Percentiles rank a stretch among this genome's conserved stretches.
These are phyloP conservation scores for Acomys russatus DNA, from an alignment of 2,797 vertebrate species.

Conservation along the genomic window DNA sequence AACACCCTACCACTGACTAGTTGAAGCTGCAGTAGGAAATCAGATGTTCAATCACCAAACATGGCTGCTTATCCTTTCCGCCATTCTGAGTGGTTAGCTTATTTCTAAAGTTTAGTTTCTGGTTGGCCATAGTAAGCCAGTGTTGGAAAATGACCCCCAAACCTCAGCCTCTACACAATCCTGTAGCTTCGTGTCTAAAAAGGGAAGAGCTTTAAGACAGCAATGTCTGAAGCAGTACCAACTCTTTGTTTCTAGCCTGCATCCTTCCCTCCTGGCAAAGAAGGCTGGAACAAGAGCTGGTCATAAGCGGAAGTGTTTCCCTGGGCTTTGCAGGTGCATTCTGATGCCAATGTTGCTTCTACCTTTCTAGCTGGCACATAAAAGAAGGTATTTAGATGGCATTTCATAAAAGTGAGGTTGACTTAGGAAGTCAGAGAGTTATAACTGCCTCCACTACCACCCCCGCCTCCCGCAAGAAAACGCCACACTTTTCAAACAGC, in stretches of 20 bases:
- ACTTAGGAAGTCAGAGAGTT: slow-evolving; percentile 56
- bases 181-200: background rate
- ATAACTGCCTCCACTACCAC: background rate
- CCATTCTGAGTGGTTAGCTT: background rate
- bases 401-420: slow-evolving; percentile 33
- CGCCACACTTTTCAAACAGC: background rate
- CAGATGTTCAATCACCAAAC: background rate
- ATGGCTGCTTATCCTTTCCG: background rate
- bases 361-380: slow-evolving; percentile 64
- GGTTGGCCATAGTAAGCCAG: background rate
- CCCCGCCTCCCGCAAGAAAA: background rate
- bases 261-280: slow-evolving; percentile 51
- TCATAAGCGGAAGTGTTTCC: slow-evolving; percentile 43
- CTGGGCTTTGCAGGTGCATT: slow-evolving; percentile 52
- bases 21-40: background rate
- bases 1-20: background rate
- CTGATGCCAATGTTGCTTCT: slow-evolving; percentile 61
- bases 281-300: slow-evolving; percentile 39
- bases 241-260: slow-evolving; percentile 40
- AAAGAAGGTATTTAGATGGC: slow-evolving; percentile 54
- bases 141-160: slow-evolving; percentile 3
- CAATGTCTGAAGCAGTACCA: background rate
- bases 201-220: background rate
- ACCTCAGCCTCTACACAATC: background rate
- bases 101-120: background rate